Conservation (phyloP, 92 coral and sea anemone species). For the Phenganax subtilis region DNA sequence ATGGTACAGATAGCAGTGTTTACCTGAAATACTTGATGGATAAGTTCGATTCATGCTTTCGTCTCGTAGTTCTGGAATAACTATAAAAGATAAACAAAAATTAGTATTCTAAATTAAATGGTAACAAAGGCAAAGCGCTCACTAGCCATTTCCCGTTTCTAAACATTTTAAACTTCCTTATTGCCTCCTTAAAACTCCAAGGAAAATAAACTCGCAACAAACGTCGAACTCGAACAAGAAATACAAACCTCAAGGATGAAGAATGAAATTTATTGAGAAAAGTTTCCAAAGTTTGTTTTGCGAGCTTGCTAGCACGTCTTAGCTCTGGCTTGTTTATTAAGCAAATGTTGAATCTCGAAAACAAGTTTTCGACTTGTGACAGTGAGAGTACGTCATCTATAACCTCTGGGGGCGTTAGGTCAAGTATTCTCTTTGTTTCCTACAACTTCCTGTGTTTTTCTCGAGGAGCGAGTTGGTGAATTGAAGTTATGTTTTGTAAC, state of each 20-base stretch:
- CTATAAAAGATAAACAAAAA: background rate
- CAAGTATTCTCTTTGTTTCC: conserved; percentile 20
- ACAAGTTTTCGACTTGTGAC: conserved; percentile 22
- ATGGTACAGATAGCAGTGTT: background rate
- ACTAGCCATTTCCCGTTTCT: conserved; percentile 11
- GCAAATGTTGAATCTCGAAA: conserved; percentile 1
- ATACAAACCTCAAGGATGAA: conserved; percentile 9
- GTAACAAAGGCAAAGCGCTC: background rate
- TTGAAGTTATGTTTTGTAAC: no score
- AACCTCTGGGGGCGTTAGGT: conserved; percentile 22
- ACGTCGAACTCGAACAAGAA: background rate
- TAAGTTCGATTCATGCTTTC: background rate
- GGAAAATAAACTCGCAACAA: background rate
- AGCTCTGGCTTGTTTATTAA: background rate
- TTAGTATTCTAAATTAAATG: background rate
- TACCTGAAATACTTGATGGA: background rate
- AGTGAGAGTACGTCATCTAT: conserved; percentile 17
- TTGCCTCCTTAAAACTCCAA: background rate
- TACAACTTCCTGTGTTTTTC: conserved; percentile 32
- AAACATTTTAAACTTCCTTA: conserved; percentile 2
- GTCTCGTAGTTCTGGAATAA: background rate
- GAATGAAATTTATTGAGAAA: background rate
- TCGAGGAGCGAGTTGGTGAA: background rate
- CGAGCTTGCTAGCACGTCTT: background rate
- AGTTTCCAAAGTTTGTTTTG: background rate